Percentiles rank a stretch among this genome's conserved stretches.
Conservation (phyloP, 2,113 vertebrate genomes). For the Dasyurus viverrinus region DNA sequence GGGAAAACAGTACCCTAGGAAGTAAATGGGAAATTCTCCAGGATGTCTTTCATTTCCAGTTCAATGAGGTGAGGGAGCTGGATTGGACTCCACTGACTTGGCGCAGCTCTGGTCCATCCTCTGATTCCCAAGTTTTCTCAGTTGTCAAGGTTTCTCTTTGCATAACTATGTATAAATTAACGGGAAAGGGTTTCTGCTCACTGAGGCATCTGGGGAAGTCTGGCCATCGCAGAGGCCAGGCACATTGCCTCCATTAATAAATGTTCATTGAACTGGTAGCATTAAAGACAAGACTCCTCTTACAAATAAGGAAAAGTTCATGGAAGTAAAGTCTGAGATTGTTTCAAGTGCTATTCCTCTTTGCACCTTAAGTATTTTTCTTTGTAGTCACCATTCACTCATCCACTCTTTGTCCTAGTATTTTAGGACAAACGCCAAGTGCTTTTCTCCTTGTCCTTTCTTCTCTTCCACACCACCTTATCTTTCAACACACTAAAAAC, state of each 20-base stretch:
- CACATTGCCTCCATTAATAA: background rate
- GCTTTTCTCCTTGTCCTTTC: background rate
- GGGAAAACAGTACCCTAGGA: background rate
- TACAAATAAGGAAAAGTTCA: background rate
- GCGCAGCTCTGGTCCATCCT: background rate
- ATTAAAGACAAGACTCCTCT: background rate
- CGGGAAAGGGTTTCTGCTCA: background rate
- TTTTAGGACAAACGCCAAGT: background rate
- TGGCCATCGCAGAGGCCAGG: background rate
- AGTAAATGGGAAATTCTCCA: background rate
- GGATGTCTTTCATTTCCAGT: background rate
- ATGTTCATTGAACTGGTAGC: background rate
- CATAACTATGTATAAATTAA: background rate
- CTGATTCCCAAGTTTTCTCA: background rate
- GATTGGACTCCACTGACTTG: background rate
- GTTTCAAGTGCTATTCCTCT: background rate
- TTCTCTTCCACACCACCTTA: background rate
- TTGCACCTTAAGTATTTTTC: background rate
- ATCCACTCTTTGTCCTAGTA: background rate
- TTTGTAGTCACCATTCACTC: background rate
- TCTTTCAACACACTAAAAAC: background rate
- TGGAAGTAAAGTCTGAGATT: background rate
- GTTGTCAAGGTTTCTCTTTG: background rate
- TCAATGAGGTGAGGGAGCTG: background rate
- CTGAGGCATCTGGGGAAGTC: background rate